These are phyloP conservation scores for Megalurothrips usitatus DNA, from an alignment of 2,888 invertebrate genomes.

Conservation along the genomic window DNA sequence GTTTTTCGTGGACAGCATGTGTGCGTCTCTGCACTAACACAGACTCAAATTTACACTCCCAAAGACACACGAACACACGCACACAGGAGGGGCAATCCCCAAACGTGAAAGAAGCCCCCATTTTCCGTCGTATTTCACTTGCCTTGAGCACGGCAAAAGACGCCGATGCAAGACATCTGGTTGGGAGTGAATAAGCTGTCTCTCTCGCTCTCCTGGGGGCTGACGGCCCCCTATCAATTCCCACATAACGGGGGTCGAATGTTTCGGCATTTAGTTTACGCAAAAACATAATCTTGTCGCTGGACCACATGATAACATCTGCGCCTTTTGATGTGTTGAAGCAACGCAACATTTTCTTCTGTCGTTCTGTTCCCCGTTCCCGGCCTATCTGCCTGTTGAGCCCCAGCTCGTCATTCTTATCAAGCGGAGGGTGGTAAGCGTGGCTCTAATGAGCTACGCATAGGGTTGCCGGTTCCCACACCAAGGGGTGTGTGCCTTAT, in stretches of 20 bases:
- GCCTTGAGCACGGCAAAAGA: not conserved
- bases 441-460: too few species aligned
- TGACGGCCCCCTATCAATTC: not conserved
- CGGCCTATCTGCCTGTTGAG: too few species aligned
- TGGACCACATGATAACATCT: too few species aligned
- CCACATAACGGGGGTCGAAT: not conserved
- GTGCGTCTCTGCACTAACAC: not conserved
- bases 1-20: constrained; percentile 8
- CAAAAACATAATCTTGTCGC: too few species aligned
- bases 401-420: too few species aligned
- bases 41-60: too few species aligned
- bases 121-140: constrained; percentile 25
- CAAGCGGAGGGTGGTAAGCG: too few species aligned
- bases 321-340: too few species aligned
- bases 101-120: constrained; percentile 20
- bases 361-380: too few species aligned
- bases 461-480: too few species aligned
- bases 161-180: constrained; percentile 10
- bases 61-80: not conserved
- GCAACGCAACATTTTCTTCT: too few species aligned
- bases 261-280: not conserved
- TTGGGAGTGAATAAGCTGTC: constrained; percentile 16
- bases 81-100: not conserved
- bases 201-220: not conserved
- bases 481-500: too few species aligned